These are phyloP conservation scores for Cercopithecus mona DNA, from an alignment of 2,113 vertebrate species.

Conservation along the genomic window DNA sequence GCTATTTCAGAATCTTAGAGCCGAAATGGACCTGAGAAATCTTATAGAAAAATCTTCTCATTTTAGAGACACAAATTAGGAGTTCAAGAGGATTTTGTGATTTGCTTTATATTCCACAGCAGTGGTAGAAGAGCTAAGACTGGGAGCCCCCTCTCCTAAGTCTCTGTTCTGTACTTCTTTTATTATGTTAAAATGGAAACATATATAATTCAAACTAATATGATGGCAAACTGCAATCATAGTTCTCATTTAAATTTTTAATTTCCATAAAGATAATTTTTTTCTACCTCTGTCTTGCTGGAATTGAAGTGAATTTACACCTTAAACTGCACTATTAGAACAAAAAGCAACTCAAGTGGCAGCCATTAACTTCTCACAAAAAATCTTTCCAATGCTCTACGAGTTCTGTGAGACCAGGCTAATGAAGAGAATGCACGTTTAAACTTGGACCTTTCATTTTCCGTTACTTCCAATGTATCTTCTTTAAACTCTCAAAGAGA, in stretches of 20 bases:
- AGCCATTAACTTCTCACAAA: not conserved
- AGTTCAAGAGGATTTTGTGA: not conserved
- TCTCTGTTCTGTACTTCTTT: not conserved
- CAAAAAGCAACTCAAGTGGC: not conserved
- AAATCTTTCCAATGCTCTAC: not conserved
- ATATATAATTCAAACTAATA: not conserved
- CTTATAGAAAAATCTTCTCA: rapidly evolving
- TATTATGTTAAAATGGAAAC: not conserved
- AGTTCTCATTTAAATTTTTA: not conserved
- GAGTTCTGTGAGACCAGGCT: not conserved
- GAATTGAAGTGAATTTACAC: slow-evolving; percentile 5
- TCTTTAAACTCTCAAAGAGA: not conserved
- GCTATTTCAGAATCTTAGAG: not conserved
- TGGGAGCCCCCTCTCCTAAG: not conserved
- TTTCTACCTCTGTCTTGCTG: not conserved
- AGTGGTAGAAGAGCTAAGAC: not conserved
- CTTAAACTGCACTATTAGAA: not conserved
- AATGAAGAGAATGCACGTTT: not conserved
- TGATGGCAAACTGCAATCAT: not conserved
- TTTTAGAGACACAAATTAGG: not conserved
- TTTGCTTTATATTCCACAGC: not conserved
- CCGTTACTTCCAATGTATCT: not conserved
- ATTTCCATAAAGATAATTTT: not conserved
- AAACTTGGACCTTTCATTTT: not conserved
- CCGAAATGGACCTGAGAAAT: not conserved